Percentiles rank a stretch among this genome's conserved stretches.
Evolutionary conservation across 2,797 vertebrate genomes (phyloP).

Genomic region (Cuniculus paca): DNA sequence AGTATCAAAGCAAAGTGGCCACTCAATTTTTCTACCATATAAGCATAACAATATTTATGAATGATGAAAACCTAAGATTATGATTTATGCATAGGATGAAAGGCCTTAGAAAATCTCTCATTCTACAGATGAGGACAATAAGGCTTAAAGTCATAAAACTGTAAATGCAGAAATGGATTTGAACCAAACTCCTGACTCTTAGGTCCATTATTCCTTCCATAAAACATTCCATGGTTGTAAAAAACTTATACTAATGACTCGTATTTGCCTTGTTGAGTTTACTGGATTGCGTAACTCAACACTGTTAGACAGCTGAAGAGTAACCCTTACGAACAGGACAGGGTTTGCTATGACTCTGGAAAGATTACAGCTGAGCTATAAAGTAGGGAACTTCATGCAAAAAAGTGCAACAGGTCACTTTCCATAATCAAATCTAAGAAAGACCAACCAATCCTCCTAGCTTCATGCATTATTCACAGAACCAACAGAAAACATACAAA

Average conservation of each 20-base stretch:
- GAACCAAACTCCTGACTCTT: neutral
- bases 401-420: neutral
- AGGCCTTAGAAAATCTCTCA: neutral
- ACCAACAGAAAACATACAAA: constrained; percentile 23
- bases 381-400: neutral
- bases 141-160: neutral
- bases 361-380: constrained; percentile 4
- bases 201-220: neutral
- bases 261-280: neutral
- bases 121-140: constrained; percentile 7
- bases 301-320: neutral
- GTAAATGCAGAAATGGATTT: constrained; percentile 17
- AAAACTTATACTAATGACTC: constrained; percentile 24
- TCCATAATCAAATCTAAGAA: constrained; percentile 31
- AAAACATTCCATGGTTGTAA: neutral
- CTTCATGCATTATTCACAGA: neutral
- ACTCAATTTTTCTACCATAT: neutral
- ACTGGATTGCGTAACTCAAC: neutral
- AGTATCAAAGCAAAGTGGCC: neutral
- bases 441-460: neutral
- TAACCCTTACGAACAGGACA: neutral
- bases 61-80: neutral
- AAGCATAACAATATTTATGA: neutral
- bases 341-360: neutral
- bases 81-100: neutral